Evolutionary conservation across 2,888 invertebrate genomes (phyloP), one percentile per base, ranked within the genome.

Genomic region (Lepidochitona cinerea): DNA sequence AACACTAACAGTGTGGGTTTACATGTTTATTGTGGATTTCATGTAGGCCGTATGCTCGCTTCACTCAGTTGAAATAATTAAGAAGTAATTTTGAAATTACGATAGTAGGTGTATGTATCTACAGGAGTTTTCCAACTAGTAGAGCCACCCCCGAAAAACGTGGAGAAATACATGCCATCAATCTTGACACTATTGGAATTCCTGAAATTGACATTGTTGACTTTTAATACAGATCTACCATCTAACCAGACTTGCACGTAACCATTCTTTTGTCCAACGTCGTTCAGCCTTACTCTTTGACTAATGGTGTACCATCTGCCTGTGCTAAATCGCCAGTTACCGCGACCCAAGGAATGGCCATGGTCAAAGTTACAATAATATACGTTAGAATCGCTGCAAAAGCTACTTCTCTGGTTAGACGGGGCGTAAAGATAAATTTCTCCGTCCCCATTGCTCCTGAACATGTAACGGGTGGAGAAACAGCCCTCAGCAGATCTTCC

Each of bases 401-500:
- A 81, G 49, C 73, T 75, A 29, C 64, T 52, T 35, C 54, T 75
- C 26, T 81, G 82, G 23, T 79, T 53, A 37, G 80, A 75, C 2
- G 83, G 79, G 29, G 84, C 78, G 71, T 86, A 86, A 14, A 81
- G 75, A 64, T 86, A 85, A 7, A 81, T 81, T 71, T 85, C 86
- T 0, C 84, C 84, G 36, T 83, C 82, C 0, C 86, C 86, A 23
- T 79, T 41, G 5, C 68, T 33, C 0, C 86, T 75, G 84, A 84
- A 87, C 86, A 87, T 86, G 26, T 84, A 76, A 4, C 85, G 71
- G 1, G 83, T 83, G n/a, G 84, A 84, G 69, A 86, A 83, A 53
- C 85, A 86, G 54, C 75, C 74, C 23, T 78, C 75, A 1, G 82
- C 73, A 32, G 76, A 75, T 12, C 79, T 70, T 18, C 83, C 84